These are phyloP conservation scores for Pipistrellus nathusii DNA, from an alignment of 2,797 vertebrate genomes.

Conservation along the genomic window DNA sequence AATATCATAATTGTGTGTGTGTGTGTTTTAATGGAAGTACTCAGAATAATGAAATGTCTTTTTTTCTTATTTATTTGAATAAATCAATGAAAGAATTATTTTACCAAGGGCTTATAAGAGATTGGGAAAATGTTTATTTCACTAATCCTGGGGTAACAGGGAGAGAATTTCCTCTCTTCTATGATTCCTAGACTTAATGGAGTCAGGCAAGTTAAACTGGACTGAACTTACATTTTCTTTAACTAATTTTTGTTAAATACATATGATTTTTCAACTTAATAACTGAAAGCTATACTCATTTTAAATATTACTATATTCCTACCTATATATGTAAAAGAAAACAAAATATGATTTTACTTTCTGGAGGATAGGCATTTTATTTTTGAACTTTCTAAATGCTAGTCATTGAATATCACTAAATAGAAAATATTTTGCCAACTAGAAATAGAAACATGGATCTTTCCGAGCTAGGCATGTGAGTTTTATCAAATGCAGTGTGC, in stretches of 20 bases:
- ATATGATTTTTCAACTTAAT: constrained; percentile 32
- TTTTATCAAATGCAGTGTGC: constrained; percentile 28
- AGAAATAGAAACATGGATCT: constrained; percentile 8
- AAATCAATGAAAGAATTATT: constrained; percentile 66
- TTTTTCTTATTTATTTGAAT: constrained; percentile 68
- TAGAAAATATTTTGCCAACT: constrained; percentile 56
- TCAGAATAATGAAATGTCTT: constrained; percentile 56
- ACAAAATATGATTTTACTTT: constrained; percentile 51
- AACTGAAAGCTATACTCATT: constrained; percentile 47
- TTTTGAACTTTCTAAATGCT: constrained; percentile 48
- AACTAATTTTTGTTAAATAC: constrained; percentile 30
- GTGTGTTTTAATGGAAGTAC: not conserved
- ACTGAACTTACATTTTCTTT: constrained; percentile 17
- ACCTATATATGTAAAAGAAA: not conserved
- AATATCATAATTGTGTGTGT: constrained; percentile 28
- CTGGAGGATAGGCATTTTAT: constrained; percentile 5
- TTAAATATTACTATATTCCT: constrained; percentile 34
- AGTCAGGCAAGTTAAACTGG: constrained; percentile 51
- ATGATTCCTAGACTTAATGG: constrained; percentile 21
- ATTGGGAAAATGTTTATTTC: constrained; percentile 49
- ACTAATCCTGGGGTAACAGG: constrained; percentile 4
- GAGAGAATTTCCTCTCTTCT: constrained; percentile 56
- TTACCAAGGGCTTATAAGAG: constrained; percentile 6
- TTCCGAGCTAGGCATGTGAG: constrained; percentile 15
- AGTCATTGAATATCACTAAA: not conserved